Percentiles rank a stretch among this genome's conserved stretches.
These are phyloP conservation scores for Trichogramma evanescens DNA, from an alignment of 2,888 invertebrate species.

Conservation along the genomic window DNA sequence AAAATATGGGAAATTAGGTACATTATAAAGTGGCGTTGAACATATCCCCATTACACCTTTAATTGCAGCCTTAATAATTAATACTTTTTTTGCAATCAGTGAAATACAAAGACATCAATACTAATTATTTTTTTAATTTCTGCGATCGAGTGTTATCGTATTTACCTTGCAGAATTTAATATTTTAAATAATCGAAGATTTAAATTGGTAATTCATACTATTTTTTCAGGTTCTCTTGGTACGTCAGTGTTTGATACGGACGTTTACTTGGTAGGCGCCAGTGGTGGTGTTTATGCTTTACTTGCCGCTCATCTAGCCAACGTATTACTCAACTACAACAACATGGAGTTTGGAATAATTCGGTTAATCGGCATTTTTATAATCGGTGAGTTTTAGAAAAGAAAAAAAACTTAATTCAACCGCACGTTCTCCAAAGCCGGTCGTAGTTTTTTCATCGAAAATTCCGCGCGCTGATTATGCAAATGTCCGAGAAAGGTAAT, in stretches of 20 bases:
- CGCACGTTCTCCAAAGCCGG: not conserved
- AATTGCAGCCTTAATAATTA: no score
- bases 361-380: conserved; percentile 84
- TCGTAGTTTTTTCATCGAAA: not conserved
- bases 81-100: no score
- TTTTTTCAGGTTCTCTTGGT: conserved; percentile 56
- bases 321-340: conserved; percentile 87
- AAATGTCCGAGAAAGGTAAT: conserved; percentile 3
- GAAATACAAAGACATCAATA: no score
- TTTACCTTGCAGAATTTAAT: no score
- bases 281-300: conserved; percentile 94
- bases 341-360: conserved; percentile 89
- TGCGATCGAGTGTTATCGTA: no score
- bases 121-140: no score
- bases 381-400: conserved; percentile 61
- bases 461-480: not conserved
- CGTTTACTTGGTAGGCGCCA: conserved; percentile 92
- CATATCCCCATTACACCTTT: no score
- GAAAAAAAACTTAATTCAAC: not conserved
- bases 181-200: not conserved
- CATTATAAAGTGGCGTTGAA: no score
- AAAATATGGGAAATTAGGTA: no score
- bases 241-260: conserved; percentile 91
- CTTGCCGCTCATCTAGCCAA: conserved; percentile 94
- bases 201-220: conserved; percentile 8